Base-by-base conservation (phyloP, 2,888 invertebrate genomes). In the Cheilosia pagana region DNA sequence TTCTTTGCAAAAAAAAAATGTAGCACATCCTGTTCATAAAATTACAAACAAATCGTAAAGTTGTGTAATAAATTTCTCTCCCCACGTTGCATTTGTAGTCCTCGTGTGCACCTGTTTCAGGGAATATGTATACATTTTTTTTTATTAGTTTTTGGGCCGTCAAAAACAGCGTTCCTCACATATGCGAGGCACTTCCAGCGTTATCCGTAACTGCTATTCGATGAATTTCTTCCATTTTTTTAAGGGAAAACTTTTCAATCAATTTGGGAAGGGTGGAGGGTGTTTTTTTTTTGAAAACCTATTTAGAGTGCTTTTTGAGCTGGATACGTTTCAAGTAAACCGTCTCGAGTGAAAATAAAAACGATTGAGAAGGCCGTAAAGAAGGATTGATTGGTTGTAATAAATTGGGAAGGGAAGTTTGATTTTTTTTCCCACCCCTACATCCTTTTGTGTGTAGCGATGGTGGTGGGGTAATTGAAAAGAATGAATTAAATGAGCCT, bases 341-440 rank as follows among this genome's bases (percentile, higher is more conserved):
- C 43, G 39, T 60, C 35, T 25, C 25, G 50, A 57, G 48, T 57
- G 19, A 7, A 43, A 50, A 62, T 65, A 59, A 45, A 72, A 72
- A 77, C 65, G 67, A 72, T 72, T 55, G 67, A 39, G 53, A 67
- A 67, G 65, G 21, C 53, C 59, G 59, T 52, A 75, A 70, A 41
- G 59, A 81, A 76, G 67, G 67, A 82, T 77, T 82, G 81, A 82
- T 82, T 82, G 71, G 71, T 55, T 62, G 65, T 35, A 62, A 72
- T 43, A 57, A 62, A 55, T 19, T 45, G 21, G 16, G 10, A 72
- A 48, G 3, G 60, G 25, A 35, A 35, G 39, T 68, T 35, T 31
- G 14, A 50, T 43, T 43, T 43, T 43, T 28, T 43, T 43, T 43
- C 21, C 1, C 6, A 21, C 19, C 39, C 53, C 10, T 43, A 19